phyloP scores from a whole-genome alignment of 1,140 invertebrate species.

The Philopotamus ludificatus region DNA sequence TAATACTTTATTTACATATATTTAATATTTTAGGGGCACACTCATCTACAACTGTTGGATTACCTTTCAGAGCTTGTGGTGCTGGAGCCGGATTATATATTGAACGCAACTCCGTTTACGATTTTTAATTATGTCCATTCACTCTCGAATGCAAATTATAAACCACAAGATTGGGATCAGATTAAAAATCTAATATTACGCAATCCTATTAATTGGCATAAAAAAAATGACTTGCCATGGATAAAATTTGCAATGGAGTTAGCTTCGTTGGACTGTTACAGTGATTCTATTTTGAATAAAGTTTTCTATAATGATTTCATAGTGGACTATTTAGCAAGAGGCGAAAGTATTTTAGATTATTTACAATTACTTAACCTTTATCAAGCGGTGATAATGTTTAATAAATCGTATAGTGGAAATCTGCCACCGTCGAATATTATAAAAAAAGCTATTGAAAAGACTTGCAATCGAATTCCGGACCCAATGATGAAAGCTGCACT shows the following conservation, averaged over 20 bases:
- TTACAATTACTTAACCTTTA: constrained; percentile 56
- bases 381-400: constrained; percentile 58
- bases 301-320: constrained; percentile 55
- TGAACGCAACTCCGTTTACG: constrained; percentile 43
- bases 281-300: constrained; percentile 53
- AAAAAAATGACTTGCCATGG: constrained; percentile 49
- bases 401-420: constrained; percentile 52
- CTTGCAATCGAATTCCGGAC: not conserved
- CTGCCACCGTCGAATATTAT: constrained; percentile 41
- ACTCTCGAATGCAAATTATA: constrained; percentile 59
- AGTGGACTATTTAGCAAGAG: constrained; percentile 44
- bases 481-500: constrained; percentile 3
- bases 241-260: constrained; percentile 55
- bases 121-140: constrained; percentile 55
- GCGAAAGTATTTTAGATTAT: constrained; percentile 51
- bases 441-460: constrained; percentile 10
- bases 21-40: constrained; percentile 53
- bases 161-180: constrained; percentile 56
- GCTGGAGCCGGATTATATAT: constrained; percentile 46
- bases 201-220: constrained; percentile 45
- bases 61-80: constrained; percentile 54
- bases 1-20: constrained; percentile 22
- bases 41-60: constrained; percentile 56
- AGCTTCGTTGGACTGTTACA: constrained; percentile 57
- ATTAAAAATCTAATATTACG: constrained; percentile 50